Evolutionary conservation across 1,140 invertebrate species (phyloP).

Genomic region (Triops cancriformis): DNA sequence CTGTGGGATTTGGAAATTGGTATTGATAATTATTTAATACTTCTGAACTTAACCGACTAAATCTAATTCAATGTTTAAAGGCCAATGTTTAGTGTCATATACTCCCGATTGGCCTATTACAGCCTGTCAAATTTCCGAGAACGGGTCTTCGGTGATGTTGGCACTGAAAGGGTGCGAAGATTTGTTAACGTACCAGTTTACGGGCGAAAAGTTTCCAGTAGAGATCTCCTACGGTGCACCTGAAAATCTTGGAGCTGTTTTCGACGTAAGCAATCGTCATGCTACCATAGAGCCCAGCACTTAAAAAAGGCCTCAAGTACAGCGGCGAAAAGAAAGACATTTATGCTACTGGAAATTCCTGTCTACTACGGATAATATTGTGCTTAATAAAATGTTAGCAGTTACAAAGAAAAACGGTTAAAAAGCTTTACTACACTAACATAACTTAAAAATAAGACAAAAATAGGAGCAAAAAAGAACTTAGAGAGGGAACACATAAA

Average conservation of each 20-base stretch:
- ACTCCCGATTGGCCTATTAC: slow-evolving; percentile 62
- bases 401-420: not conserved
- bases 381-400: not conserved
- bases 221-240: not conserved
- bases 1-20: slow-evolving; percentile 69
- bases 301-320: not conserved
- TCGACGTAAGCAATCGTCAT: not conserved
- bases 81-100: slow-evolving; percentile 64
- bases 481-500: slow-evolving; percentile 18
- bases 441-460: slow-evolving; percentile 6
- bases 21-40: slow-evolving; percentile 36
- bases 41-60: slow-evolving; percentile 14
- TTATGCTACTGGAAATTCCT: not conserved
- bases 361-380: not conserved
- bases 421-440: not conserved
- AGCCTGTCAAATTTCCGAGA: slow-evolving; percentile 62
- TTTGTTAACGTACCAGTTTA: slow-evolving; percentile 15
- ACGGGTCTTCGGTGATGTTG: slow-evolving; percentile 60
- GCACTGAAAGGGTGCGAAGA: slow-evolving; percentile 42
- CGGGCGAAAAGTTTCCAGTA: not conserved
- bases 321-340: not conserved
- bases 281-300: not conserved
- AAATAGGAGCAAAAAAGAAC: not conserved
- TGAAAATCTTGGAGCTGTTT: not conserved
- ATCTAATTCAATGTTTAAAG: slow-evolving; percentile 41